Evolutionary conservation across 2,113 vertebrate genomes (phyloP), one percentile per base, ranked within the genome.

Genomic region (Platysteira castanea): DNA sequence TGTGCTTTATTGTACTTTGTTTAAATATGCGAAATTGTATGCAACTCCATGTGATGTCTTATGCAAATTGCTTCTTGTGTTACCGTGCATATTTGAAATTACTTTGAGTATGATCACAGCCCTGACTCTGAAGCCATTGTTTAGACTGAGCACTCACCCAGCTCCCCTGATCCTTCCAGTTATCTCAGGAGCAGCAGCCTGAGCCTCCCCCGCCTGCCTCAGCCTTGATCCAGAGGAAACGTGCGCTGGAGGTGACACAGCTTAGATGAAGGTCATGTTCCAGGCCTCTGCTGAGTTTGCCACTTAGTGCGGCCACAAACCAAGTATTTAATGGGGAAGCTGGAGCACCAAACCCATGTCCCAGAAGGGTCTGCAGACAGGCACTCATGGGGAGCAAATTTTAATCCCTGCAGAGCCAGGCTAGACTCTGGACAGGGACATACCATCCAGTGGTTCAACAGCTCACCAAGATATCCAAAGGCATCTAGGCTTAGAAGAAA

Each of bases 51-150:
- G 87, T 96, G 95, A 96, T 52, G 11, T 92, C 85, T 95, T 94
- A 94, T 95, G 95, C 95, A 96, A 96, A 97, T 95, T 70, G 31
- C 68, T 93, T 81, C 88, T 88, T 71, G 92, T 93, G 86, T 90
- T 94, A 88, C 95, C 68, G 76, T 65, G 95, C 92, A 59, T 81
- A 90, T 95, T 95, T 77, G 83, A 91, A 97, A 93, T 93, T 84
- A 96, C 95, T 96, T 92, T 86, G 79, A 69, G 90, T 74, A 70
- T 5, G 90, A 96, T 88, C 87, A 86, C 84, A 90, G 54, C 92
- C 75, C 87, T 88, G 82, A 87, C 82, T 96, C 88, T 41, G 76
- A 88, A 96, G 73, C 88, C 86, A 67, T 93, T 95, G 95, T 93
- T 96, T 80, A 91, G 90, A 22, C 80, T 71, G 71, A 96, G 76